Evolutionary conservation across 2,888 invertebrate genomes (phyloP), one percentile per base, ranked within the genome.

Genomic region (Deladenus siricidicola): DNA sequence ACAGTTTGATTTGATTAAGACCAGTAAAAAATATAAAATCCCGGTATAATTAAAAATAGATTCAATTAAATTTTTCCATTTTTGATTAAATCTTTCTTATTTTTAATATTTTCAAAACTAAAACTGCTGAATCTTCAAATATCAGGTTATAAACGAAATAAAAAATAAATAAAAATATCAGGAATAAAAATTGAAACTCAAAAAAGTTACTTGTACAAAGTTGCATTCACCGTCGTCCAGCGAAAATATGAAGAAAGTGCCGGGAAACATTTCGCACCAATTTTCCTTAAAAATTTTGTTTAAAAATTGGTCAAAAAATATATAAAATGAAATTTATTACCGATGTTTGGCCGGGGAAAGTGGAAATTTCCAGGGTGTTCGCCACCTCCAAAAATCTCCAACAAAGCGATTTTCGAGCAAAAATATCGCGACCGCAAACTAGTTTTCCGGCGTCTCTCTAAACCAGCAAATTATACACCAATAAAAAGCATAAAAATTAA

Each of bases 321-420:
- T 47, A 23, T 47, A 8, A 8, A 23, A 47, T 47, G 6, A 47
- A 10, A 42, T 42, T 42, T 42, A 42, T 42, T 42, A 42, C n/a
- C n/a, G 14, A 30, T 8, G 24, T 1, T 24, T 30, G 42, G 1
- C 39, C 51, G 6, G 58, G 58, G 29, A 58, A 51, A 24, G 42
- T 28, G 34, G 58, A 58, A 26, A 58, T 30, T 58, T 58, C 49
- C 8, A 58, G 43, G n/a, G n/a, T n/a, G n/a, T n/a, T n/a, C n/a
- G n/a, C n/a, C n/a, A n/a, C n/a, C n/a, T n/a, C n/a, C n/a, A n/a
- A n/a, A n/a, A n/a, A n/a, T n/a, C 58, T 17, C 42, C 64, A 56
- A 17, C 28, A 67, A 3, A 70, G 55, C 1, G 67, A 68, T 54
- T 67, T 67, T 50, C 70, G 52, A n/a, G 67, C 70, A 29, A 70